A percentile compares a stretch with the other conserved stretches of the same genome.
phyloP scores from a whole-genome alignment of 2,888 invertebrate genomes.

The Melanophora roralis region DNA sequence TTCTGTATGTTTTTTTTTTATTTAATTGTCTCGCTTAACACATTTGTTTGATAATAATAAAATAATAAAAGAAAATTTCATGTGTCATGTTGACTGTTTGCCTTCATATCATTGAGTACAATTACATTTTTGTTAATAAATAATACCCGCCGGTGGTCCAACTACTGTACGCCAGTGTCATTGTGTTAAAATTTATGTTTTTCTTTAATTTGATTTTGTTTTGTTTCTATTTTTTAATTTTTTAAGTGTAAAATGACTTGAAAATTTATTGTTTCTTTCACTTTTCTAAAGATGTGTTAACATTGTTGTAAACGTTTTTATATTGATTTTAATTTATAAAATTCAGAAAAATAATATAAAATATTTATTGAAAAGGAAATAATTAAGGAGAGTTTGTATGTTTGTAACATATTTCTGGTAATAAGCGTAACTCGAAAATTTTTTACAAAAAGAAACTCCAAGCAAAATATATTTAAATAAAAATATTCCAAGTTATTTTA shows the following conservation, averaged over 20 bases:
- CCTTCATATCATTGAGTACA: neutral
- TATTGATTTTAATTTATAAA: neutral
- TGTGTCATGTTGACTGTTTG: conserved; percentile 31
- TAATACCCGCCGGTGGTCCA: conserved; percentile 47
- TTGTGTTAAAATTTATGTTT: conserved; percentile 41
- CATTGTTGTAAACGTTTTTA: conserved; percentile 21
- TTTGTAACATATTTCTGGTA: too few species aligned
- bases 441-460: too few species aligned
- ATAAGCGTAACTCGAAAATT: too few species aligned
- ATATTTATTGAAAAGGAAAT: too few species aligned
- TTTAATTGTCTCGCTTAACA: conserved; percentile 51
- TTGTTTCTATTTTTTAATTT: neutral
- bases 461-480: too few species aligned
- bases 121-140: neutral
- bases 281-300: conserved; percentile 22
- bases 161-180: conserved; percentile 24
- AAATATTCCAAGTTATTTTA: too few species aligned
- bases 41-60: conserved; percentile 21
- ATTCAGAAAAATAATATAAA: neutral
- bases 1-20: conserved; percentile 35
- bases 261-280: conserved; percentile 26
- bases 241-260: conserved; percentile 50
- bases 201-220: neutral
- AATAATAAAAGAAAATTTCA: conserved; percentile 26
- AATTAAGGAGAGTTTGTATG: too few species aligned